phyloP scores from a whole-genome alignment of 2,113 vertebrate genomes.

The Vimba vimba region DNA sequence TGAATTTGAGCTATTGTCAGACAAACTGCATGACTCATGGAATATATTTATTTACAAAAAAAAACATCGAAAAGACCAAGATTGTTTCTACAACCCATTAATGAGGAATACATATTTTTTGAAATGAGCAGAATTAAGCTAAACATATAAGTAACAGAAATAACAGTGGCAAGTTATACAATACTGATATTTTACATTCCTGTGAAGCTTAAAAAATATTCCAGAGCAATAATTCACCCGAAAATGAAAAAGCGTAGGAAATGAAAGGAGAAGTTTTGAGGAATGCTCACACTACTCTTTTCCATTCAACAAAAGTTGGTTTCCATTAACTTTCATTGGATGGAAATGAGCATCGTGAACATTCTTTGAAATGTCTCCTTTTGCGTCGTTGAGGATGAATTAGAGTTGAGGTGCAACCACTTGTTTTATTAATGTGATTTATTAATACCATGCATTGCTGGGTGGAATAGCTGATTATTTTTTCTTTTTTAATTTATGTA shows the following conservation, averaged over 20 bases:
- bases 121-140: constrained; percentile 50
- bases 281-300: neutral
- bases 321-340: neutral
- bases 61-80: constrained; percentile 20
- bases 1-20: constrained; percentile 63
- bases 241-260: neutral
- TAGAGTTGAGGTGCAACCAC: neutral
- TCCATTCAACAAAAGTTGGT: neutral
- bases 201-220: neutral
- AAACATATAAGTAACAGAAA: constrained; percentile 57
- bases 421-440: neutral
- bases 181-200: constrained; percentile 11
- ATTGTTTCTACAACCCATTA: constrained; percentile 66
- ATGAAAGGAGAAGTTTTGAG: neutral
- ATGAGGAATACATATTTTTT: constrained; percentile 68
- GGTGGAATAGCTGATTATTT: too few species aligned
- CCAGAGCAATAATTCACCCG: neutral
- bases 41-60: constrained; percentile 64
- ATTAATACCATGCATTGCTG: neutral
- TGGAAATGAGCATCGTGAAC: neutral
- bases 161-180: constrained; percentile 42
- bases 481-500: neutral
- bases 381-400: neutral
- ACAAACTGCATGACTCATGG: constrained; percentile 68
- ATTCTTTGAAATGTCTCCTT: neutral